Evolutionary conservation across 2,888 invertebrate species (phyloP).

Genomic region (Patella pellucida): DNA sequence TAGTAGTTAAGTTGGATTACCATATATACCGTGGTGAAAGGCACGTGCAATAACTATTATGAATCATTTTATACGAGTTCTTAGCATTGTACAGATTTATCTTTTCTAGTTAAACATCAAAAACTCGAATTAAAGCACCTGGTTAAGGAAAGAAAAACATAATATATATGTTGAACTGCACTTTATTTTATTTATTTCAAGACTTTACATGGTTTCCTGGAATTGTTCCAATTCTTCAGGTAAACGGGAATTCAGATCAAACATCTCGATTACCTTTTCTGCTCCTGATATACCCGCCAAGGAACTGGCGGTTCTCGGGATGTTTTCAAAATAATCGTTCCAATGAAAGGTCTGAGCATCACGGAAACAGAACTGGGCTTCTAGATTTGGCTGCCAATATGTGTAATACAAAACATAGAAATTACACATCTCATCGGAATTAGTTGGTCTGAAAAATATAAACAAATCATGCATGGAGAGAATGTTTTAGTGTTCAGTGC

Average conservation of each 20-base stretch:
- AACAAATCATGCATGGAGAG: background rate
- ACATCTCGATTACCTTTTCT: slow-evolving; percentile 27
- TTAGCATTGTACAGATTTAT: no score
- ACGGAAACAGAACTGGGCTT: slow-evolving; percentile 51
- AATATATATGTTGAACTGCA: no score
- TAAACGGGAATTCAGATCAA: slow-evolving; percentile 20
- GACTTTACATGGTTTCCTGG: background rate
- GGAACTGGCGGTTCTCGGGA: slow-evolving; percentile 51
- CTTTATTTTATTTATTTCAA: background rate
- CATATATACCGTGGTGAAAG: no score
- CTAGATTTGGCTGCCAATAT: slow-evolving; percentile 42
- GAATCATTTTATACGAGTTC: no score
- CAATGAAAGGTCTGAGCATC: slow-evolving; percentile 48
- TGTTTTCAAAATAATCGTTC: slow-evolving; percentile 38
- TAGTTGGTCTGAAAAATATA: slow-evolving; percentile 43
- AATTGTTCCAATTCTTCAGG: background rate
- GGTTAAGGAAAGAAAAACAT: no score
- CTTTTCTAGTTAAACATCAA: no score
- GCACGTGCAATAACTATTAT: no score
- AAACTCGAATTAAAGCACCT: no score
- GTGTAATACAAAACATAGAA: slow-evolving; percentile 66
- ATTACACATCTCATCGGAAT: slow-evolving; percentile 67
- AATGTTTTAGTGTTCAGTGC: no score
- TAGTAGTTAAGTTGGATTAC: no score
- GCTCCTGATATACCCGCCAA: slow-evolving; percentile 47